Percentiles rank a stretch among this genome's conserved stretches.
phyloP scores from a whole-genome alignment of 64 coral and sea anemone genomes.

The Porites australiensis region DNA sequence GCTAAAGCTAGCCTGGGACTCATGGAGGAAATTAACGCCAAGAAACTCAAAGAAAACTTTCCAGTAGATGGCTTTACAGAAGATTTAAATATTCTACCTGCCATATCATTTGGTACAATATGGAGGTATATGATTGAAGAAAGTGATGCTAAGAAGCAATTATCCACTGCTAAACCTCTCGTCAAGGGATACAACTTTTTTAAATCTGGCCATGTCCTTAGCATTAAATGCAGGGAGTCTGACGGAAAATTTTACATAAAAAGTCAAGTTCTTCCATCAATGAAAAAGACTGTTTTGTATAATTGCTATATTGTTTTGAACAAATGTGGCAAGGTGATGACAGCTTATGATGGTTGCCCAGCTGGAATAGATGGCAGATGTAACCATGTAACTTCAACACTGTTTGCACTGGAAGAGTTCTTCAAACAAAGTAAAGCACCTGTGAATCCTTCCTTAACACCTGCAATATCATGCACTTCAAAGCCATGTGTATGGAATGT shows the following conservation, averaged over 20 bases:
- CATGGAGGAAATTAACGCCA: constrained; percentile 29
- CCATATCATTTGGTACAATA: constrained; percentile 35
- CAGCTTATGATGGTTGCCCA: constrained; percentile 37
- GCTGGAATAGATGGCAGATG: constrained; percentile 66
- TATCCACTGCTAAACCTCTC: constrained; percentile 46
- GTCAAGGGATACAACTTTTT: constrained; percentile 53
- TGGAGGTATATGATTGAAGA: constrained; percentile 37
- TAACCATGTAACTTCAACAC: constrained; percentile 48
- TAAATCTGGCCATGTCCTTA: constrained; percentile 67
- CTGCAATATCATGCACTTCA: constrained; percentile 61
- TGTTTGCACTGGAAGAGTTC: constrained; percentile 27
- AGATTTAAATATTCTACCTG: constrained; percentile 46
- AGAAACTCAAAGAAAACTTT: constrained; percentile 45
- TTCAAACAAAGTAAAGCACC: constrained; percentile 29
- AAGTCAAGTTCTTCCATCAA: constrained; percentile 75
- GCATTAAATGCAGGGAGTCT: neutral
- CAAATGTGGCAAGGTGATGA: constrained; percentile 28
- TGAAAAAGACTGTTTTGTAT: constrained; percentile 71
- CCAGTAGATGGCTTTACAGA: constrained; percentile 44
- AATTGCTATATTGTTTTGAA: constrained; percentile 33
- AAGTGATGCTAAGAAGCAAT: constrained; percentile 37
- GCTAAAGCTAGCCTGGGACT: constrained; percentile 48
- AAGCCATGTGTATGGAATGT: constrained; percentile 42
- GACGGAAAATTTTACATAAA: constrained; percentile 52
- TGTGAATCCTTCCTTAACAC: neutral